Evolutionary conservation across 2,797 vertebrate species (phyloP).

Genomic region (Spheniscus humboldti): DNA sequence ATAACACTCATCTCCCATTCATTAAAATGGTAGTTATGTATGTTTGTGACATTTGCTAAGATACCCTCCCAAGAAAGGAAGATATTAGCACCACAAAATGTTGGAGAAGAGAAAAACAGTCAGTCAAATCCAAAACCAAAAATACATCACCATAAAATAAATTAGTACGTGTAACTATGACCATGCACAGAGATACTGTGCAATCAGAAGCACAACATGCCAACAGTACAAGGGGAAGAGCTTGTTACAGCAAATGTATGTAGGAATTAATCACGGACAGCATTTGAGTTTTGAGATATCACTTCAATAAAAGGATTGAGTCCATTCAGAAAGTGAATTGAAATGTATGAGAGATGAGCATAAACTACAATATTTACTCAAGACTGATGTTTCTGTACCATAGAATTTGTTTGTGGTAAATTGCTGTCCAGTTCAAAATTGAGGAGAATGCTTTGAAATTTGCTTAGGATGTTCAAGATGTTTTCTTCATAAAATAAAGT

Average conservation of each 20-base stretch:
- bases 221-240: neutral
- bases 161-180: neutral
- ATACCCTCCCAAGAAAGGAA: neutral
- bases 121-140: neutral
- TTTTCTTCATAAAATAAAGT: neutral
- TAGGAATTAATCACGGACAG: neutral
- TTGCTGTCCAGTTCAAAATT: neutral
- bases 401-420: neutral
- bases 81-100: neutral
- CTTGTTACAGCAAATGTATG: neutral
- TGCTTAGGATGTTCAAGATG: neutral
- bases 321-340: neutral
- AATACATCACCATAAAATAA: neutral
- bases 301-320: neutral
- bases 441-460: neutral
- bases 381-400: neutral
- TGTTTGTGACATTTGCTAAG: neutral
- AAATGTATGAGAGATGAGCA: neutral
- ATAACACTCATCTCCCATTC: neutral
- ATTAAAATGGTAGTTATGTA: neutral
- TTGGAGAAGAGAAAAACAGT: neutral
- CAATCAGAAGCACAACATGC: neutral
- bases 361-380: neutral
- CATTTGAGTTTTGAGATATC: neutral
- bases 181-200: neutral